phyloP scores from a whole-genome alignment of 2,888 invertebrate species.

The Orthonevra nobilis region DNA sequence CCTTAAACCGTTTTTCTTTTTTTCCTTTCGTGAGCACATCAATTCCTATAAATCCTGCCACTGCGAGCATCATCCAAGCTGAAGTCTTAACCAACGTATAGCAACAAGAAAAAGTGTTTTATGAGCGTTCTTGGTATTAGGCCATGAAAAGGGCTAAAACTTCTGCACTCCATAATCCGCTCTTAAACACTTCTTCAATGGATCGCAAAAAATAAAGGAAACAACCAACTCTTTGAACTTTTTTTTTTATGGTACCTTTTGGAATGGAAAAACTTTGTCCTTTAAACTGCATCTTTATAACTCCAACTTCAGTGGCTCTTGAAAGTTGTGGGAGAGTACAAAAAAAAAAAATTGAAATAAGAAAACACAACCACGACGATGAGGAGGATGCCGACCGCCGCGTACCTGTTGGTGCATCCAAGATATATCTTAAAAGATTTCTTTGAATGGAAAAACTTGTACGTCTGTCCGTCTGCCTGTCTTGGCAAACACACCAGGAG shows the following conservation, averaged over 20 bases:
- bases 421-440: conserved; percentile 18
- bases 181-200: conserved; percentile 60
- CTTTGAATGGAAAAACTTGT: conserved; percentile 41
- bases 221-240: conserved; percentile 14
- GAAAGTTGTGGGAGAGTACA: conserved; percentile 54
- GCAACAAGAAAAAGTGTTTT: conserved; percentile 25
- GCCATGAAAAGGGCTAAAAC: conserved; percentile 61
- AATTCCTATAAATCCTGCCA: too few species aligned
- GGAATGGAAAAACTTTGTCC: conserved; percentile 62
- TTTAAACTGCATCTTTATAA: conserved; percentile 36
- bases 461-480: not conserved
- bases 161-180: conserved; percentile 61
- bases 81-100: too few species aligned
- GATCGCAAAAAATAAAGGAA: not conserved
- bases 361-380: not conserved
- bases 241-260: conserved; percentile 51
- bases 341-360: conserved; percentile 5
- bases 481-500: conserved; percentile 11
- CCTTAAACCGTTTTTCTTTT: too few species aligned
- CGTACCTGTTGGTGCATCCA: conserved; percentile 51
- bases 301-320: conserved; percentile 3
- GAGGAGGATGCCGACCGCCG: not conserved
- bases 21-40: too few species aligned
- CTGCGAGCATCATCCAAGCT: too few species aligned
- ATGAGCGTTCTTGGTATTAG: conserved; percentile 55